Percentiles rank a stretch among this genome's conserved stretches.
Conservation (phyloP, 2,797 vertebrate genomes). For the Myiotriccus ornatus region DNA sequence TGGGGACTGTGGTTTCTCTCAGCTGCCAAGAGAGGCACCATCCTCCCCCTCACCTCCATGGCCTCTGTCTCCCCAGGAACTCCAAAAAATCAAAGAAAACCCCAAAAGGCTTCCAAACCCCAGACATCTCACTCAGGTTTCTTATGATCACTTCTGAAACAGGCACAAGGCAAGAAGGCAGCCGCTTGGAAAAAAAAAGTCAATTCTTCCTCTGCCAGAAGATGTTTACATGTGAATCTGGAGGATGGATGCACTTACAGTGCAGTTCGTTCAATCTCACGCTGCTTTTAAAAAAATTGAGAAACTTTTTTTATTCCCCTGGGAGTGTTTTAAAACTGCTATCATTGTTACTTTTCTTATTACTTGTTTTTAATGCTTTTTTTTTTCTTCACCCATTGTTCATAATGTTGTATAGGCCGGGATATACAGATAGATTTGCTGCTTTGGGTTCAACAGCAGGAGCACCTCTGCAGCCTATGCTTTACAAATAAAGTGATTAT, state of each 20-base stretch:
- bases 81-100: background rate
- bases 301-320: background rate
- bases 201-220: background rate
- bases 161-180: background rate
- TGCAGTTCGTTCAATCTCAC: constrained; percentile 16
- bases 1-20: background rate
- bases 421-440: constrained; percentile 10
- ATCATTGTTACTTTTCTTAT: constrained; percentile 28
- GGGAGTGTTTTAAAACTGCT: constrained; percentile 28
- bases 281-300: background rate
- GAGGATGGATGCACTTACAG: constrained; percentile 19
- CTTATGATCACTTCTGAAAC: background rate
- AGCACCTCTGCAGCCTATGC: constrained; percentile 25
- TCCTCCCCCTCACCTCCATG: rapidly evolving
- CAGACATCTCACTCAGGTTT: background rate
- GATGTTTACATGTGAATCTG: constrained; percentile 3
- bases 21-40: background rate
- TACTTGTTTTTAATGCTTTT: constrained; percentile 48
- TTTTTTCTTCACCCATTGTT: constrained; percentile 29
- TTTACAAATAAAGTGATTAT: constrained; percentile 49
- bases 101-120: background rate
- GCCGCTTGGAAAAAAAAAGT: constrained; percentile 15
- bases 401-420: background rate
- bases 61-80: background rate
- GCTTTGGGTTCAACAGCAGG: constrained; percentile 35